Evolutionary conservation across 2,888 invertebrate genomes (phyloP).

Genomic region (Heliconius cydno): DNA sequence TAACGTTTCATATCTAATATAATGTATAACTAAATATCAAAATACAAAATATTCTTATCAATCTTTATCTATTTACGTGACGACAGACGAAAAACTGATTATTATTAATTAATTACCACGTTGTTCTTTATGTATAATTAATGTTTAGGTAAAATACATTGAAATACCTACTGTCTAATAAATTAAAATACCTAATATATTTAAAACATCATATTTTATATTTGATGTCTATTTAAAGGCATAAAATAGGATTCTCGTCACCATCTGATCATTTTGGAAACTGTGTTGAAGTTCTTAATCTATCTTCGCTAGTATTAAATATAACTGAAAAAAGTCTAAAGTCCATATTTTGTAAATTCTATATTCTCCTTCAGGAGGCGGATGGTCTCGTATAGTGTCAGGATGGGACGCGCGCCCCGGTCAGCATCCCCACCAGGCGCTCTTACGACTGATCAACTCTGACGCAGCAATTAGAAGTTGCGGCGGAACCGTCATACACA

Average conservation of each 20-base stretch:
- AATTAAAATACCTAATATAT: too few relatives aligned
- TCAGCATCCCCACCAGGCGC: slow-evolving; percentile 69
- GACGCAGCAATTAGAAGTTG: slow-evolving; percentile 61
- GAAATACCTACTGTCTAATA: background rate
- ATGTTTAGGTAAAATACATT: background rate
- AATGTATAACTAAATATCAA: background rate
- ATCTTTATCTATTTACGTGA: background rate
- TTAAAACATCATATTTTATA: background rate
- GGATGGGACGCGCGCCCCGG: slow-evolving; percentile 71
- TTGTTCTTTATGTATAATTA: background rate
- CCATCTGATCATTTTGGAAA: too few relatives aligned
- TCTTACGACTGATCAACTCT: slow-evolving; percentile 60
- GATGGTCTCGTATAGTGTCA: slow-evolving; percentile 63
- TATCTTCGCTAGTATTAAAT: too few relatives aligned
- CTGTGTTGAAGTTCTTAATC: too few relatives aligned
- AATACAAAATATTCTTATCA: slow-evolving; percentile 1
- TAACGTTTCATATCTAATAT: background rate
- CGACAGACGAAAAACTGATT: background rate
- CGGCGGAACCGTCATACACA: slow-evolving; percentile 68
- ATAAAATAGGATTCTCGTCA: too few relatives aligned
- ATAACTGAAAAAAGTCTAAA: too few relatives aligned
- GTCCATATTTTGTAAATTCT: background rate
- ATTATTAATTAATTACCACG: background rate
- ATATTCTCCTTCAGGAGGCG: slow-evolving; percentile 1
- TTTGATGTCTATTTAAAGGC: background rate